Base-by-base conservation (phyloP, 2,888 invertebrate genomes). In the Luffia ferchaultella region DNA sequence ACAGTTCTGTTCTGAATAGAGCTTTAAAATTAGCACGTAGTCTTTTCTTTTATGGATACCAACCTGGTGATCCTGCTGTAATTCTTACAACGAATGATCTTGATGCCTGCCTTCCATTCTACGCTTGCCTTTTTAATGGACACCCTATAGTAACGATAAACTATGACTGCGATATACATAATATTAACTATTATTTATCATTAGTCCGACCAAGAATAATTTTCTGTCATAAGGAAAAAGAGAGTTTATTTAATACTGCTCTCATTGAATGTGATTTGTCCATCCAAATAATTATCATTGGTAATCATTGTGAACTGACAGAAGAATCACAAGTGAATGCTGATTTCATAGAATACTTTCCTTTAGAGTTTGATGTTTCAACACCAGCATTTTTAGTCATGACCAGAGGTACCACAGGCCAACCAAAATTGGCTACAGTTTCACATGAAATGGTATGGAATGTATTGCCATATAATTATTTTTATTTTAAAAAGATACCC, bases 321-420 rank as follows among this genome's bases (percentile, higher is more conserved):
- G 48, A 40, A 12, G n/a, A 40, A 16, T 40, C 48, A 2, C 17
- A 48, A 18, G n/a, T 41, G 5, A 20, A 20, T 17, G 19, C 18
- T 48, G 41, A 42, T 18, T 16, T 45, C 2, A 18, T n/a, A 44
- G 40, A 20, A 44, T 44, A 49, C 45, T 72, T 71, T 19, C 70
- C 68, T 40, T 60, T 64, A 20, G 56, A 62, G 46, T 68, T 73
- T 45, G 62, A 72, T 53, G 62, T 62, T 1, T 17, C 30, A 1
- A 65, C 56, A 2, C 51, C 58, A 16, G 68, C 68, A 1, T 72
- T 68, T 69, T 53, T 72, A 20, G 63, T 70, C 58, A 48, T 71
- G 42, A 73, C 73, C 3, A 73, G 71, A 49, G 73, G 72, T 2
- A 70, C 72, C 1, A 72, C 72, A 0, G 72, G 71, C 3, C 45